Evolutionary conservation across 2,888 invertebrate species (phyloP), one percentile per base, ranked within the genome.

Genomic region (Athetis lepigone): DNA sequence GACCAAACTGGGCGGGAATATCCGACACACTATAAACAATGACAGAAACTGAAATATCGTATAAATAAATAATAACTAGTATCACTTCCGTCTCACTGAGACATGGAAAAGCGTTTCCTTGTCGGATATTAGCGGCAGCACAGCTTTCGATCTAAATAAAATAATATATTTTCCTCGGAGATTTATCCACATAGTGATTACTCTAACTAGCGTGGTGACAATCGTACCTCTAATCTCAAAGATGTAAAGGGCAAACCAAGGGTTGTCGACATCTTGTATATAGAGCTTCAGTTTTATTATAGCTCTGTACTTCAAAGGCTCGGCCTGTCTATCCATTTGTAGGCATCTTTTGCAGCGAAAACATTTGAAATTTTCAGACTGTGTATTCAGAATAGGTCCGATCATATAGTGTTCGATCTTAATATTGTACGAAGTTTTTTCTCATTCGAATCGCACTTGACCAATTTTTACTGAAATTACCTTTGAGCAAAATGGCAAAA

Each of bases 21-120:
- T 61, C 61, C 61, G 51, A 50, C n/a, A 33, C 6, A 21, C 13
- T 46, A 37, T 46, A 50, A 62, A 56, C 42, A 69, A 58, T 47
- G 66, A 23, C 37, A 47, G n/a, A 49, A 58, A 63, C 54, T 25
- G 72, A 64, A 61, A 54, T 37, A 7, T 47, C 43, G 46, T 60
- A 55, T 61, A 75, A 75, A 73, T 73, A 73, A 73, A 73, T 73
- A 73, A 60, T 66, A 73, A 75, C 73, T 73, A 73, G 70, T 73
- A 73, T 73, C 73, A 73, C 73, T 75, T 65, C 70, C 60, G 60
- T 73, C 73, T 75, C 70, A 66, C 57, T 61, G 66, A 66, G 75
- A 73, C 54, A 51, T 70, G 54, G 49, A 74, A 74, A 72, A 74
- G 51, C 75, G 43, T 69, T 72, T 47, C 75, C 64, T 70, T 75